A percentile compares a stretch with the other conserved stretches of the same genome.
These are phyloP conservation scores for Chrysodeixis includens DNA, from an alignment of 2,888 invertebrate genomes.

Conservation along the genomic window DNA sequence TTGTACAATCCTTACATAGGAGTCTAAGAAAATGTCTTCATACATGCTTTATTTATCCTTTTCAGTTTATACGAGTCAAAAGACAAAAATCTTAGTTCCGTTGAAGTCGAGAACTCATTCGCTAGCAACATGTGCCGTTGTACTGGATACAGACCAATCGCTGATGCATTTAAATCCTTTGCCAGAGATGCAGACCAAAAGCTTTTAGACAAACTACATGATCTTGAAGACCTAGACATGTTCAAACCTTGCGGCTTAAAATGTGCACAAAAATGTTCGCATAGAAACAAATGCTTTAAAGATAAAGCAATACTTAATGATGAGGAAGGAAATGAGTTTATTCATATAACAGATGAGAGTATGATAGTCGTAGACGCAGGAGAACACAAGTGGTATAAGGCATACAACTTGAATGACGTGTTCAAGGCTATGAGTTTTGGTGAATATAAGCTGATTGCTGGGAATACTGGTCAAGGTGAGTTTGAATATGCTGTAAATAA, in stretches of 20 bases:
- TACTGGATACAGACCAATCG: slow-evolving; percentile 93
- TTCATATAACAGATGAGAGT: slow-evolving; percentile 62
- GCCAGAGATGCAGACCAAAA: slow-evolving; percentile 87
- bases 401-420: slow-evolving; percentile 79
- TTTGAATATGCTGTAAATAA: background rate
- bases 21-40: too few relatives aligned
- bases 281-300: slow-evolving; percentile 61
- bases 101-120: slow-evolving; percentile 92
- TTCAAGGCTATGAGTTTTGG: slow-evolving; percentile 78
- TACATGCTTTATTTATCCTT: slow-evolving; percentile 18
- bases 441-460: slow-evolving; percentile 90
- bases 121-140: slow-evolving; percentile 94
- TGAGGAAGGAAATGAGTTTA: slow-evolving; percentile 42
- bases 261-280: slow-evolving; percentile 69
- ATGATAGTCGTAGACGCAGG: slow-evolving; percentile 86
- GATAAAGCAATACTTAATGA: slow-evolving; percentile 12
- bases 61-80: slow-evolving; percentile 67
- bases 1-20: too few relatives aligned
- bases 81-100: slow-evolving; percentile 84
- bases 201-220: slow-evolving; percentile 85
- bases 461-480: slow-evolving; percentile 93
- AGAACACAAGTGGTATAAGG: slow-evolving; percentile 85
- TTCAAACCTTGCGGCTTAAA: slow-evolving; percentile 74
- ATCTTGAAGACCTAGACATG: slow-evolving; percentile 79
- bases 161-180: slow-evolving; percentile 93